Conservation (phyloP, 2,888 invertebrate species). For the Xylota sylvarum region DNA sequence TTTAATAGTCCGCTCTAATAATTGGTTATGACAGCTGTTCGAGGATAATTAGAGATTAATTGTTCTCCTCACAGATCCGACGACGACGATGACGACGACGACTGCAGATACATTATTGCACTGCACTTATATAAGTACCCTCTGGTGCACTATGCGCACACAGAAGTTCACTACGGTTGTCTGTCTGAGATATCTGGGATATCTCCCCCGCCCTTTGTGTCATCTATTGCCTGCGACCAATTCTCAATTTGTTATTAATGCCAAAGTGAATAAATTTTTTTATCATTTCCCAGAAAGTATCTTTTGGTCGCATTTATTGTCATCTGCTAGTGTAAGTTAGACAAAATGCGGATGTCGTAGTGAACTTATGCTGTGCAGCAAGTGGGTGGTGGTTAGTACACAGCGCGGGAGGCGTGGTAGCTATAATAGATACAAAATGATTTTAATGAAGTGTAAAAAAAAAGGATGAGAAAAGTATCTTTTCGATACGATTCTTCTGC, state of each 20-base stretch:
- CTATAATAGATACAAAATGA: conserved; percentile 38
- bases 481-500: conserved; percentile 17
- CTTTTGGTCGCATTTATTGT: conserved; percentile 56
- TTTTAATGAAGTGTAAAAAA: conserved; percentile 50
- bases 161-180: conserved; percentile 18
- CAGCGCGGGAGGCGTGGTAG: conserved; percentile 51
- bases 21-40: conserved; percentile 83
- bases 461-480: conserved; percentile 6
- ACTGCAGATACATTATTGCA: conserved; percentile 60
- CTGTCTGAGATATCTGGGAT: conserved; percentile 43
- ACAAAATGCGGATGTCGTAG: conserved; percentile 57
- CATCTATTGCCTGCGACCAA: conserved; percentile 3
- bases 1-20: conserved; percentile 78
- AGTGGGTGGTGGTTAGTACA: conserved; percentile 37
- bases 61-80: conserved; percentile 82
- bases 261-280: conserved; percentile 54
- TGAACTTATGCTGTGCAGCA: neutral
- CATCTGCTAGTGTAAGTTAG: conserved; percentile 52
- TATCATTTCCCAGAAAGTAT: conserved; percentile 65
- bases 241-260: conserved; percentile 63
- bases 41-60: conserved; percentile 84
- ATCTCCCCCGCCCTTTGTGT: neutral
- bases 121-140: conserved; percentile 64
- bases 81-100: conserved; percentile 32
- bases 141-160: conserved; percentile 10